Conservation (phyloP, 2,888 invertebrate genomes). For the Apodemia hepburni region DNA sequence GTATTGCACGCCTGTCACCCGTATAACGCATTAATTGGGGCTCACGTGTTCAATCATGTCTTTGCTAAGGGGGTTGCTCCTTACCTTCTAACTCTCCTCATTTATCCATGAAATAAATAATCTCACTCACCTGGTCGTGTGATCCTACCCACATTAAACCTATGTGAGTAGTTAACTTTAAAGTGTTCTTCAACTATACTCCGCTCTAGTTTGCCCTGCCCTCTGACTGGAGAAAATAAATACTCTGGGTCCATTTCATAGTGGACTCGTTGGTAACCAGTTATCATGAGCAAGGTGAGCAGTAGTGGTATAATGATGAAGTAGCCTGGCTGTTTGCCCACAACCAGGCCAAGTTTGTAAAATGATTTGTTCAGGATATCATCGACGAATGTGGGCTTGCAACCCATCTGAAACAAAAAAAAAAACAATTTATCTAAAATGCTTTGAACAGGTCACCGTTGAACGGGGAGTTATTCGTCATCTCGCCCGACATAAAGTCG, state of each 20-base stretch:
- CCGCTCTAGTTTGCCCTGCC: conserved; percentile 91
- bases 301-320: conserved; percentile 93
- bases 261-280: conserved; percentile 91
- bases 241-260: conserved; percentile 97
- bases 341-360: conserved; percentile 88
- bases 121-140: conserved; percentile 87
- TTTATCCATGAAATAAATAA: no score
- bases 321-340: conserved; percentile 92
- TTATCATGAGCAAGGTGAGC: conserved; percentile 89
- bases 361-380: conserved; percentile 89
- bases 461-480: no score
- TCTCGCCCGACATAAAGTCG: no score
- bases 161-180: conserved; percentile 92
- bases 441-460: background rate
- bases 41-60: no score
- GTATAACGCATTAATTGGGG: no score
- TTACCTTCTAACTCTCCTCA: no score
- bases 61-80: no score
- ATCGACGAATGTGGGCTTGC: conserved; percentile 88
- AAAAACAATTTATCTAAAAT: background rate
- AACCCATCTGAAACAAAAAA: conserved; percentile 83
- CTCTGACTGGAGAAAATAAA: conserved; percentile 93
- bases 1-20: no score
- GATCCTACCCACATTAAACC: conserved; percentile 92
- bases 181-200: conserved; percentile 90